Conservation (phyloP, 2,797 vertebrate genomes). For the Myripristis jacobus region DNA sequence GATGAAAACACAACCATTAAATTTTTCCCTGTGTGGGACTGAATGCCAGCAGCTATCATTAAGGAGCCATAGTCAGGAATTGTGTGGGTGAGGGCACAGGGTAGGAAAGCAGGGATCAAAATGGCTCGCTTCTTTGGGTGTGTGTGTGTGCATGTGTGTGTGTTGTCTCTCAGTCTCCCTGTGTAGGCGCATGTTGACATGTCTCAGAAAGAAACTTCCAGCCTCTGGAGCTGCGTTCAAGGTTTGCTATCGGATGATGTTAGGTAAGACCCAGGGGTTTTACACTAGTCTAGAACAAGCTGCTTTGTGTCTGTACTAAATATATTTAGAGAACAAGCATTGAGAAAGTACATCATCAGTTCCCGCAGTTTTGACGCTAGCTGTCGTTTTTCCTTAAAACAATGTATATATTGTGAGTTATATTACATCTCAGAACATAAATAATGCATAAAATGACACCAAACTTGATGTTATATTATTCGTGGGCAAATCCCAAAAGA, state of each 20-base stretch:
- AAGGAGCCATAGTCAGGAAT: conserved; percentile 62
- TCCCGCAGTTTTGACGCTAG: not conserved
- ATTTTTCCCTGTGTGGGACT: conserved; percentile 52
- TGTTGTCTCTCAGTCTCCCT: not conserved
- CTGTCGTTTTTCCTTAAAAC: conserved; percentile 29
- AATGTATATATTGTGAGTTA: conserved; percentile 11
- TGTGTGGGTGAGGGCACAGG: conserved; percentile 65
- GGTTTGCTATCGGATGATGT: conserved; percentile 1
- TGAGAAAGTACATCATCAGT: conserved; percentile 19
- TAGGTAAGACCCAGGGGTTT: conserved; percentile 1
- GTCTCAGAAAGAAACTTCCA: conserved; percentile 20
- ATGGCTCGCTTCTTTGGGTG: conserved; percentile 52
- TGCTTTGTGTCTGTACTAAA: not conserved
- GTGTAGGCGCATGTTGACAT: conserved; percentile 12
- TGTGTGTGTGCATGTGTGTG: too few relatives aligned
- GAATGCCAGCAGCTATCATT: conserved; percentile 77
- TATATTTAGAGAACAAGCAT: not conserved
- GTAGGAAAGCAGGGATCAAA: conserved; percentile 52
- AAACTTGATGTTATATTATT: conserved; percentile 35
- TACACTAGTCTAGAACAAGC: not conserved
- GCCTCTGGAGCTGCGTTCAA: conserved; percentile 1
- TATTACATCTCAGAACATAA: conserved; percentile 28
- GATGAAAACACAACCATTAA: conserved; percentile 79
- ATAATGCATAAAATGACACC: conserved; percentile 58
- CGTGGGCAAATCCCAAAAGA: conserved; percentile 53